Percentiles rank a stretch among this genome's conserved stretches.
These are phyloP conservation scores for Protonemura montana DNA, from an alignment of 2,888 invertebrate genomes.

Conservation along the genomic window DNA sequence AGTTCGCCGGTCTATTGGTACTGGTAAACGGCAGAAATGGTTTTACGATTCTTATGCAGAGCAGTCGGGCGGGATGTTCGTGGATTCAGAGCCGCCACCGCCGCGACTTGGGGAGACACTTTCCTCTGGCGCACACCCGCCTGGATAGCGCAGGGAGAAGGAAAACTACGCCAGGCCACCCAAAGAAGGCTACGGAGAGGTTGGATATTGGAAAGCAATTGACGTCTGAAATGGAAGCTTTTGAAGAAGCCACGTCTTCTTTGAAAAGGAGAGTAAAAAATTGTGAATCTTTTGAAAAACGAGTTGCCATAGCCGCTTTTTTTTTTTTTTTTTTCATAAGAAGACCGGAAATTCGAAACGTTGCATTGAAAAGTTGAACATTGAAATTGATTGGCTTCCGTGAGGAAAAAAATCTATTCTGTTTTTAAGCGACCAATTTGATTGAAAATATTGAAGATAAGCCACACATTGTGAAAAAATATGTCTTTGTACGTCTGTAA, in stretches of 20 bases:
- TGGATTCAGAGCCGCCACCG: background rate
- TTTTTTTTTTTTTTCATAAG: background rate
- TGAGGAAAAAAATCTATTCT: conserved; percentile 15
- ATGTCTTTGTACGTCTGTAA: background rate
- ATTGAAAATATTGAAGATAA: background rate
- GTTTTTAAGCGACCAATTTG: background rate
- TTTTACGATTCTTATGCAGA: conserved; percentile 35
- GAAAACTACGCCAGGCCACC: background rate
- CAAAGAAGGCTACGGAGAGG: conserved; percentile 16
- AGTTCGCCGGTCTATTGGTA: background rate
- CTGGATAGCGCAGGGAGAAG: background rate
- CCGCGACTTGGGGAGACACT: background rate
- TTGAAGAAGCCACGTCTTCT: conserved; percentile 41
- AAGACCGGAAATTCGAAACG: conserved; percentile 36
- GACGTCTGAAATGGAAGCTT: conserved; percentile 42
- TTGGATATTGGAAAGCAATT: conserved; percentile 41
- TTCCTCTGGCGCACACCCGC: background rate
- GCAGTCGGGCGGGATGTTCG: background rate
- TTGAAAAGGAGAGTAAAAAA: conserved; percentile 30
- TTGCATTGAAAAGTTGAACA: conserved; percentile 30
- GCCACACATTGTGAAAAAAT: background rate
- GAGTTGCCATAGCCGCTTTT: background rate
- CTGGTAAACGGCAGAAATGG: conserved; percentile 14
- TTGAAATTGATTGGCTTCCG: conserved; percentile 35
- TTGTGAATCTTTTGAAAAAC: conserved; percentile 39